Percentiles rank a stretch among this genome's conserved stretches.
phyloP scores from a whole-genome alignment of 2,888 invertebrate species.

The Bursaphelenchus okinawaensis region DNA sequence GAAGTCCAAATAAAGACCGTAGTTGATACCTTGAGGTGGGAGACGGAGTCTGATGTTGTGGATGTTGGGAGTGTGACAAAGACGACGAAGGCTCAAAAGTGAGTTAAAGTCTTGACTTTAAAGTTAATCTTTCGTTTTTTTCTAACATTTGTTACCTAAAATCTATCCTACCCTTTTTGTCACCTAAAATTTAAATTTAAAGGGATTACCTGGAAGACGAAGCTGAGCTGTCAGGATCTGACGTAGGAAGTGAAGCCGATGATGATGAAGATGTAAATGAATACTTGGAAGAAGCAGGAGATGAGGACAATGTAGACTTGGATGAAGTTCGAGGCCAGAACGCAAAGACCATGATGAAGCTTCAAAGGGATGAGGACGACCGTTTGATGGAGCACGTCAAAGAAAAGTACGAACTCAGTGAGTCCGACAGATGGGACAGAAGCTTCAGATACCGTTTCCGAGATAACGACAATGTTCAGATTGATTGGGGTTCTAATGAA shows the following conservation, averaged over 20 bases:
- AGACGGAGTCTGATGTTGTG: not conserved
- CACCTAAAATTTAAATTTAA: not conserved
- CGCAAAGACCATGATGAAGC: constrained; percentile 37
- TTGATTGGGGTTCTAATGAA: not conserved
- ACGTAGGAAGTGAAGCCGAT: constrained; percentile 45
- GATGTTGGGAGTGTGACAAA: not conserved
- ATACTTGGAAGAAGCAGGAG: constrained; percentile 40
- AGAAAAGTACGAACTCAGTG: constrained; percentile 42
- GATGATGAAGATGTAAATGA: constrained; percentile 34
- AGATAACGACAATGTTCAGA: constrained; percentile 19
- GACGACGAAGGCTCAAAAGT: not conserved
- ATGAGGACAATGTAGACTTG: constrained; percentile 24
- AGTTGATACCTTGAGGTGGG: not conserved
- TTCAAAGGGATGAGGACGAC: constrained; percentile 37
- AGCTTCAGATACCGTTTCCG: constrained; percentile 37
- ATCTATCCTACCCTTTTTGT: not conserved
- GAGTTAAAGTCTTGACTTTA: not conserved
- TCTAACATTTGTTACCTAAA: too few species aligned
- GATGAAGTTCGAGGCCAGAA: constrained; percentile 39
- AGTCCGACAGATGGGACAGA: constrained; percentile 37
- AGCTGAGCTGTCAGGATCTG: constrained; percentile 51
- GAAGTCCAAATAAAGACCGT: not conserved
- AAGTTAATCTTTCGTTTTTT: too few species aligned
- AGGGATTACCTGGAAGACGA: constrained; percentile 48
- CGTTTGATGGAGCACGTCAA: constrained; percentile 40